Percentiles rank a stretch among this genome's conserved stretches.
These are phyloP conservation scores for Pelecanus crispus DNA, from an alignment of 2,113 vertebrate species.

Conservation along the genomic window DNA sequence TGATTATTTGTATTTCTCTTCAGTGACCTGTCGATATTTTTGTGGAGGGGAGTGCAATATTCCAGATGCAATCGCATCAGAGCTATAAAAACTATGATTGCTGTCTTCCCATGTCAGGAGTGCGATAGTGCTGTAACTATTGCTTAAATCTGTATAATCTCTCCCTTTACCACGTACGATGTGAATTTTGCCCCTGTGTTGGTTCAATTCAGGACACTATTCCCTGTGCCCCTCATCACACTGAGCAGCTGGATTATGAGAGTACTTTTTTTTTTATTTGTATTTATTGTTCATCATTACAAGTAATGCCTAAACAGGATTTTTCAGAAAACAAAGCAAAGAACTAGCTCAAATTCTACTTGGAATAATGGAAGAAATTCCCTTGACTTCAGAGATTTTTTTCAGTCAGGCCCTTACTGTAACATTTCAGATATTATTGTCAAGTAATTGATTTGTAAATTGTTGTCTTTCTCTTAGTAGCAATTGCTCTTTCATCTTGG, in stretches of 20 bases:
- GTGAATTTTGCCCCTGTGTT: not conserved
- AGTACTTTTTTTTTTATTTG: not conserved
- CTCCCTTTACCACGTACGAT: rapidly evolving
- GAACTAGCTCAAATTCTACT: not conserved
- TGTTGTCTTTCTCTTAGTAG: not conserved
- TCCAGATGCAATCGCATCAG: not conserved
- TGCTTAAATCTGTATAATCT: not conserved
- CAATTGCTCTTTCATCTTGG: slow-evolving; percentile 21
- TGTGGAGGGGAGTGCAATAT: not conserved
- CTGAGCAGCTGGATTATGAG: not conserved
- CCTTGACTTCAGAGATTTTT: not conserved
- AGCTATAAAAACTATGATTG: not conserved
- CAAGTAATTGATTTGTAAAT: slow-evolving; percentile 26
- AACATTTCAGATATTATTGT: not conserved
- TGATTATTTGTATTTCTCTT: slow-evolving; percentile 17
- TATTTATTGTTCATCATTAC: not conserved
- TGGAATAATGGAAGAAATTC: not conserved
- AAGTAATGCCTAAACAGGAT: not conserved
- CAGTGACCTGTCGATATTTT: not conserved
- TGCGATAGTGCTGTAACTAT: rapidly evolving
- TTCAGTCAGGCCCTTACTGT: not conserved
- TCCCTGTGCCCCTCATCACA: not conserved
- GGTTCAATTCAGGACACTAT: not conserved
- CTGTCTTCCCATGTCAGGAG: not conserved
- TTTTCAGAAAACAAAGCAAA: not conserved